A percentile compares a stretch with the other conserved stretches of the same genome.
These are phyloP conservation scores for Lontra canadensis DNA, from an alignment of 2,113 vertebrate species.

Conservation along the genomic window DNA sequence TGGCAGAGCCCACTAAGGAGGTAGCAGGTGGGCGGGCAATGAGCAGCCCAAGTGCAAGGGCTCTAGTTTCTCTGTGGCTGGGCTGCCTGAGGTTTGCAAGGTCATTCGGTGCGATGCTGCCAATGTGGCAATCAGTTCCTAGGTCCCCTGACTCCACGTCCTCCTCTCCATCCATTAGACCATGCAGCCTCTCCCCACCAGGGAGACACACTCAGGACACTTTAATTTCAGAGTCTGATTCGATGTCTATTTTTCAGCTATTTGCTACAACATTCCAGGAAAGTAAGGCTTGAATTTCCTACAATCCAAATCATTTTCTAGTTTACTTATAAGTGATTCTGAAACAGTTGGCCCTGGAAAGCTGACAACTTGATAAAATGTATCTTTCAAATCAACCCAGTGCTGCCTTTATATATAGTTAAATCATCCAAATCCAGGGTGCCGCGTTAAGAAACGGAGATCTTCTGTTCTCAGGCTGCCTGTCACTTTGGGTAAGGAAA, in stretches of 20 bases:
- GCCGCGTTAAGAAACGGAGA: conserved; percentile 53
- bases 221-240: conserved; percentile 74
- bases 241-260: conserved; percentile 73
- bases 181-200: background rate
- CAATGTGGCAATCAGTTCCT: background rate
- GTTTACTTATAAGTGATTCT: conserved; percentile 76
- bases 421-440: conserved; percentile 74
- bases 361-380: conserved; percentile 76
- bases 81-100: background rate
- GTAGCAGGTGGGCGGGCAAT: background rate
- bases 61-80: background rate
- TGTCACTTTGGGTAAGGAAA: conserved; percentile 72
- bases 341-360: conserved; percentile 73
- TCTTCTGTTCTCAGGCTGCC: conserved; percentile 59
- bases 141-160: background rate
- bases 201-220: background rate
- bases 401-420: conserved; percentile 75
- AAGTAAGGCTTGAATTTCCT: conserved; percentile 73
- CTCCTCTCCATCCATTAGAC: conserved; percentile 30
- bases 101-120: conserved; percentile 17
- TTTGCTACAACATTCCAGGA: conserved; percentile 64
- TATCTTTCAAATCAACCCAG: conserved; percentile 74
- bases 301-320: conserved; percentile 79
- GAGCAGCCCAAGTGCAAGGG: background rate
- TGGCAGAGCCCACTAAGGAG: background rate